Evolutionary conservation across 2,797 vertebrate species (phyloP).

Genomic region (Hydrophis major): DNA sequence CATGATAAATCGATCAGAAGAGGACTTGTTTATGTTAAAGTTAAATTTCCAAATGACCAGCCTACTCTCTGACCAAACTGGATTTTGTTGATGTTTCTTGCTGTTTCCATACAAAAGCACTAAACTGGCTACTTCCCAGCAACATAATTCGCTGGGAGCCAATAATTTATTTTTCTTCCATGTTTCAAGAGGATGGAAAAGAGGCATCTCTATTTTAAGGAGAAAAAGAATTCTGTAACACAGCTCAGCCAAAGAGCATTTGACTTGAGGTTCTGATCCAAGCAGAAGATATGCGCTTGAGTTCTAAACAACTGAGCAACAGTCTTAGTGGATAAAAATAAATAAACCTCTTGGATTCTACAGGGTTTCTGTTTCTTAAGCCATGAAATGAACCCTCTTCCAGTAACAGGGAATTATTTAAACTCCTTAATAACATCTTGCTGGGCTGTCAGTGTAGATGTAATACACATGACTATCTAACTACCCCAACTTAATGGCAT

Average conservation of each 20-base stretch:
- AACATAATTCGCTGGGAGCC: conserved; percentile 16
- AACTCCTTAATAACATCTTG: neutral
- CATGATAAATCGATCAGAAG: conserved; percentile 3
- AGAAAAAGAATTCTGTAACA: neutral
- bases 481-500: neutral
- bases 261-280: conserved; percentile 16
- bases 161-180: neutral
- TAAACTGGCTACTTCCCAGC: neutral
- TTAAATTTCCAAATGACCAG: neutral
- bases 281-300: conserved; percentile 11
- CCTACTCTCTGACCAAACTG: neutral
- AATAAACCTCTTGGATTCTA: conserved; percentile 10
- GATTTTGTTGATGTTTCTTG: conserved; percentile 13
- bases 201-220: neutral
- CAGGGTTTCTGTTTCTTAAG: neutral
- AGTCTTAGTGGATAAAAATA: neutral
- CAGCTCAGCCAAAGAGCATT: neutral
- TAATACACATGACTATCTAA: neutral
- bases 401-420: neutral
- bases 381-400: conserved; percentile 5
- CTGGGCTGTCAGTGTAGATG: neutral
- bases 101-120: neutral
- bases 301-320: conserved; percentile 6
- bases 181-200: conserved; percentile 11
- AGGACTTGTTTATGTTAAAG: neutral